Evolutionary conservation across 2,888 invertebrate species (phyloP).

Genomic region (Keiferia lycopersicella): DNA sequence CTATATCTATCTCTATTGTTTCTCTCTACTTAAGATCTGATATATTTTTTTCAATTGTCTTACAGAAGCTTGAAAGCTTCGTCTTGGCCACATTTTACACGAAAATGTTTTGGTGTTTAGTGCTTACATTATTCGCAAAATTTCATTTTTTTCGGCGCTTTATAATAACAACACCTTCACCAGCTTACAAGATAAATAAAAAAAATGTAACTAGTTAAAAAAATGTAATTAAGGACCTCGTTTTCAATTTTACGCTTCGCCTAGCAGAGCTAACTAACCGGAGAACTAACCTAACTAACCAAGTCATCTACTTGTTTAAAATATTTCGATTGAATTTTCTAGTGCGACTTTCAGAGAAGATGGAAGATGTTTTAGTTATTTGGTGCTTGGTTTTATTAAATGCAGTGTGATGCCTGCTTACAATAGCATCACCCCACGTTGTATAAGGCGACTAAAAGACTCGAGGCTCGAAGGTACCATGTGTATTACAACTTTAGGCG

Average conservation of each 20-base stretch:
- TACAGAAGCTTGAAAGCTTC: too few species aligned
- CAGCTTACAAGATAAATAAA: neutral
- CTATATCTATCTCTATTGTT: too few species aligned
- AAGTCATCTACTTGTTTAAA: neutral
- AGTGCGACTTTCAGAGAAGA: neutral
- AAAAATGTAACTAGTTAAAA: neutral
- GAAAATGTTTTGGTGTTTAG: too few species aligned
- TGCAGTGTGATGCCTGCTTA: too few species aligned
- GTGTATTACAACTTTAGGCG: too few species aligned
- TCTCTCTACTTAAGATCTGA: too few species aligned
- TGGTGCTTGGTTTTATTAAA: too few species aligned
- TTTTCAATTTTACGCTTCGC: neutral
- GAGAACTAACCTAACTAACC: neutral
- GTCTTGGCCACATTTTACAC: too few species aligned
- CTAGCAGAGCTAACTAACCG: neutral
- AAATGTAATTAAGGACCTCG: neutral
- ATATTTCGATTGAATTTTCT: neutral
- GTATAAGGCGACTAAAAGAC: too few species aligned
- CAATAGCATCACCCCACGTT: too few species aligned
- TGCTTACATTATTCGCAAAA: constrained; percentile 3
- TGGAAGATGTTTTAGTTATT: neutral
- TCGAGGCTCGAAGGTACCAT: too few species aligned
- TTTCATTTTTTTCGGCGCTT: neutral
- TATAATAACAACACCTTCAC: neutral
- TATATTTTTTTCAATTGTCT: too few species aligned